These are phyloP conservation scores for Marcusenius ussheri DNA, from an alignment of 2,113 vertebrate species.

Conservation along the genomic window DNA sequence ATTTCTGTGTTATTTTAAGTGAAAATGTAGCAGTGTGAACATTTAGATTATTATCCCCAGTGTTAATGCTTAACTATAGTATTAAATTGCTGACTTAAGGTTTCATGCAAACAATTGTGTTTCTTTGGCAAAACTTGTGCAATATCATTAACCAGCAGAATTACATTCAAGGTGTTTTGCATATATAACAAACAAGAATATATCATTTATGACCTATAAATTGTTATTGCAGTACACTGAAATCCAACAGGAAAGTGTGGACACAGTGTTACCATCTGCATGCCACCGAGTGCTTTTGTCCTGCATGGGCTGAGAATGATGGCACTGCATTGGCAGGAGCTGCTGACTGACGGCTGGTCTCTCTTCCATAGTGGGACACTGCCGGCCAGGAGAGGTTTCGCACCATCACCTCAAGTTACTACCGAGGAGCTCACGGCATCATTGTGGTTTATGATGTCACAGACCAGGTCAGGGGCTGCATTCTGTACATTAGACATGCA, in stretches of 20 bases:
- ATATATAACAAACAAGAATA: not conserved
- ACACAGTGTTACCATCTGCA: not conserved
- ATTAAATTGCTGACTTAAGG: not conserved
- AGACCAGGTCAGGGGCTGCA: not conserved
- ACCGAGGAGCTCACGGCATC: not conserved
- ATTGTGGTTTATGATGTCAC: conserved; percentile 3
- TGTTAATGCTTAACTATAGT: not conserved
- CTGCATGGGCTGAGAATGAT: not conserved
- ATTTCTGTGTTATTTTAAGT: not conserved
- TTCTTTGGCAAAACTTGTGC: not conserved
- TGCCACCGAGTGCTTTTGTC: not conserved
- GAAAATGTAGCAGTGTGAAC: not conserved
- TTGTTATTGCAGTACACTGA: not conserved
- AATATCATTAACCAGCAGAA: not conserved
- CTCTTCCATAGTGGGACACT: not conserved
- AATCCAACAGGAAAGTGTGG: not conserved
- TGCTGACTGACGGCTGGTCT: not conserved
- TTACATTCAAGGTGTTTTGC: not conserved
- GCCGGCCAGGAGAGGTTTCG: conserved; percentile 1
- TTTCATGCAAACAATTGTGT: not conserved
- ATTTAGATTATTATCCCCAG: not conserved
- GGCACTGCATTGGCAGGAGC: not conserved
- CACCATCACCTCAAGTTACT: conserved; percentile 5
- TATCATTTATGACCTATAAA: not conserved
- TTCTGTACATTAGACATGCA: not conserved